These are phyloP conservation scores for Microctonus hyperodae DNA, from an alignment of 2,888 invertebrate species.

Conservation along the genomic window DNA sequence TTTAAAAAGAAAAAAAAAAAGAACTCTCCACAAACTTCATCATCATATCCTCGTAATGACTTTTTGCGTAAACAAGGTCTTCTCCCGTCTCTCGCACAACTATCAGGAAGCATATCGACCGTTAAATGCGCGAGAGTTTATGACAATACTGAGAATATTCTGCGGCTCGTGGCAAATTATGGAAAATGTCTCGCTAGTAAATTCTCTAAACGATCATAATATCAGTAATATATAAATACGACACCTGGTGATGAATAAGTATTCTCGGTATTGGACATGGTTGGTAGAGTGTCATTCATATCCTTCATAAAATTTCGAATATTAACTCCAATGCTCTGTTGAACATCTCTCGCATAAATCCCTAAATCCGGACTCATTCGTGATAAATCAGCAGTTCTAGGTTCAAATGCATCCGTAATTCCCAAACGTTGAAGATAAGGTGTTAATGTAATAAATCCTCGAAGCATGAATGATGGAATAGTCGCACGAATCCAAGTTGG, in stretches of 20 bases:
- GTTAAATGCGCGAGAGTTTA: slow-evolving; percentile 55
- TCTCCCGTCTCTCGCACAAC: slow-evolving; percentile 13
- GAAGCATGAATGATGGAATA: slow-evolving; percentile 81
- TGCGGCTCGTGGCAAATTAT: slow-evolving; percentile 41
- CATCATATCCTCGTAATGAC: slow-evolving; percentile 36
- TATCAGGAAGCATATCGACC: slow-evolving; percentile 58
- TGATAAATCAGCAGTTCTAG: slow-evolving; percentile 78
- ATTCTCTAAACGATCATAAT: slow-evolving; percentile 4
- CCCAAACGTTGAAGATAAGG: slow-evolving; percentile 84
- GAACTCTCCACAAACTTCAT: not conserved
- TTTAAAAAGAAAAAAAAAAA: not conserved
- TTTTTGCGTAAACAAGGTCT: slow-evolving; percentile 35
- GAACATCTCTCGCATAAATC: slow-evolving; percentile 82
- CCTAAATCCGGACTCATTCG: slow-evolving; percentile 81
- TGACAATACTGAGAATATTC: slow-evolving; percentile 60
- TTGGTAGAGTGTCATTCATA: slow-evolving; percentile 56
- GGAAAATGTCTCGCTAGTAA: slow-evolving; percentile 27
- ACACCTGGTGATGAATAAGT: slow-evolving; percentile 17
- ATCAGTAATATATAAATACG: not conserved
- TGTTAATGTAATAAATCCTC: slow-evolving; percentile 82
- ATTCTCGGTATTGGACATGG: not conserved
- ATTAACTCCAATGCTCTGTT: slow-evolving; percentile 83
- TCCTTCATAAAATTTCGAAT: slow-evolving; percentile 77
- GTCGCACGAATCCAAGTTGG: slow-evolving; percentile 78
- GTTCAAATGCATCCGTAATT: slow-evolving; percentile 81